Conservation (phyloP, 2,113 vertebrate genomes). For the Cheirogaleus medius region DNA sequence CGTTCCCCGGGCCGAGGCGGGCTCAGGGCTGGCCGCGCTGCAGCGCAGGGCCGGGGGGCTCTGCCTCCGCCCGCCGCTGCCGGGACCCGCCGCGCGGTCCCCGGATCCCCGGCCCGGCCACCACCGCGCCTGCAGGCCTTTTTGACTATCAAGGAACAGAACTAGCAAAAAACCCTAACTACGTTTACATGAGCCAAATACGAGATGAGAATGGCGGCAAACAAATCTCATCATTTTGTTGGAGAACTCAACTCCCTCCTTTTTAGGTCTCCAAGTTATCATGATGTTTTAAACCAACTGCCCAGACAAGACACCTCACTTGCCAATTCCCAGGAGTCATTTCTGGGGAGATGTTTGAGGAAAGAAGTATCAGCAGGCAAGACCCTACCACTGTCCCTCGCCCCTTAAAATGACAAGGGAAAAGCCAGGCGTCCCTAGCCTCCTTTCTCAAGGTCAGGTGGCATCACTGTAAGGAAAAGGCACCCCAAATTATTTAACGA, state of each 20-base stretch:
- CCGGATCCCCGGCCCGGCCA: not conserved
- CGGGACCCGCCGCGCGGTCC: not conserved
- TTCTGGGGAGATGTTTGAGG: not conserved
- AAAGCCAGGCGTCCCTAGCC: not conserved
- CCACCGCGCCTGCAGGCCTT: not conserved
- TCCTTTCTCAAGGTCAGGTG: not conserved
- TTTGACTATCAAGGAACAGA: no score
- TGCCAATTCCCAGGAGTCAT: not conserved
- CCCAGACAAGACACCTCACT: not conserved
- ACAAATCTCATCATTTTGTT: not conserved
- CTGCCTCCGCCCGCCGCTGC: not conserved
- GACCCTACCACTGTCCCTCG: not conserved
- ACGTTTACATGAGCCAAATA: not conserved
- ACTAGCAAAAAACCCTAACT: not conserved
- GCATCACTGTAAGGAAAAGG: not conserved
- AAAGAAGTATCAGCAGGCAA: not conserved
- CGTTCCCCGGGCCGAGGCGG: not conserved
- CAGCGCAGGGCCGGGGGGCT: not conserved
- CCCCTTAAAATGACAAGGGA: not conserved
- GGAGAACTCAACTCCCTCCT: not conserved
- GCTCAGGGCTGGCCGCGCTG: not conserved
- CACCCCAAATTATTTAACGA: not conserved
- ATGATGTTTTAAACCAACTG: not conserved
- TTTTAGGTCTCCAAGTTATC: not conserved
- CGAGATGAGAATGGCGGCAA: no score